phyloP scores from a whole-genome alignment of 2,888 invertebrate species.

The Baronia brevicornis region DNA sequence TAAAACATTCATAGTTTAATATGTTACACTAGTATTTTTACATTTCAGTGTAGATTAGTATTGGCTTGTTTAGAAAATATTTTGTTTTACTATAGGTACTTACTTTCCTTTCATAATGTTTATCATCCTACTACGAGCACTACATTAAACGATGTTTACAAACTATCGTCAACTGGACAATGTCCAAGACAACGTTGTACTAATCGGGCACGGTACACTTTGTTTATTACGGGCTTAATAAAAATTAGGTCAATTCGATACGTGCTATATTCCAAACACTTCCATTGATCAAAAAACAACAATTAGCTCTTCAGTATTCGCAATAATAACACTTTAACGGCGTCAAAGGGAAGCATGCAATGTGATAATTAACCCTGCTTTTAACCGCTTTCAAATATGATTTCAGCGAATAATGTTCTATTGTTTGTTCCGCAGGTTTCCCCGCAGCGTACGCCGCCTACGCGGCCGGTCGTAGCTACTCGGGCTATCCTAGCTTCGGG shows the following conservation, averaged over 20 bases:
- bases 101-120: constrained; percentile 13
- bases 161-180: constrained; percentile 61
- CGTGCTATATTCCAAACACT: constrained; percentile 41
- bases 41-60: too few species aligned
- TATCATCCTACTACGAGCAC: constrained; percentile 33
- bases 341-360: constrained; percentile 44
- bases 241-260: constrained; percentile 52
- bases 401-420: constrained; percentile 33
- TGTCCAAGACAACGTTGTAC: constrained; percentile 63
- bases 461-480: constrained; percentile 97
- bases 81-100: too few species aligned
- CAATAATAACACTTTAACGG: constrained; percentile 25
- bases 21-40: too few species aligned
- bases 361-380: constrained; percentile 42
- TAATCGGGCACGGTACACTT: constrained; percentile 45
- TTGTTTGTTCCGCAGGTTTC: constrained; percentile 83
- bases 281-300: constrained; percentile 36
- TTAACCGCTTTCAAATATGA: constrained; percentile 22
- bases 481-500: constrained; percentile 98
- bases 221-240: constrained; percentile 61
- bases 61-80: too few species aligned
- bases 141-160: constrained; percentile 63
- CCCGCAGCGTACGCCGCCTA: constrained; percentile 97
- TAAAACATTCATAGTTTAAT: too few species aligned
- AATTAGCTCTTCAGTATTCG: constrained; percentile 29